Base-by-base conservation (phyloP, 2,797 vertebrate genomes). In the Phalanger gymnotis region DNA sequence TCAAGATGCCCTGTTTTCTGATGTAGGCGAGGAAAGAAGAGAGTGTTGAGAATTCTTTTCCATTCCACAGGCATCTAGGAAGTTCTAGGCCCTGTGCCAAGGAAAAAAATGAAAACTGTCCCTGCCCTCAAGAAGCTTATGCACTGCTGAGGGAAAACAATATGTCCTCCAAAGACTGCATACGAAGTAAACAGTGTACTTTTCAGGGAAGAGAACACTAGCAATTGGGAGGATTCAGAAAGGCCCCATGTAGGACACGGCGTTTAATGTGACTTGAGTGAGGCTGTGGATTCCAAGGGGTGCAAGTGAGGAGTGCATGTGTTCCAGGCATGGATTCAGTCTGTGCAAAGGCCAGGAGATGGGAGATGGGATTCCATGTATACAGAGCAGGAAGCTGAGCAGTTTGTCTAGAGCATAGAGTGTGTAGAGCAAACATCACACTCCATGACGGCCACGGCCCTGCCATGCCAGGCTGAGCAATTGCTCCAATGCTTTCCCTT, bases 401-500 rank as follows among this genome's bases (percentile, higher is more conserved):
- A 34, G 31, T 34, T 61, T 34, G 58, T 4, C 30, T 61, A 31
- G 30, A 61, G 3, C 3, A 4, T 58, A 30, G 61, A n/a, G 34
- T n/a, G 5, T n/a, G 13, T 34, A 47, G 5, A 9, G 1, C 56
- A 28, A 5, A 25, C 61, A 0, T 94, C 10, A 27, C 56, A 47
- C 61, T 14, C 10, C 0, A 27, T 0, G 13, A 58, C 47, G 28
- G 47, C 53, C 30, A 31, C 2, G 0, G 73, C 40, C n/a, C 51
- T 92, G 31, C 61, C 92, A 54, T 22, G 28, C 31, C 66, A 27
- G 90, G 55, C n/a, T 16, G 1, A 34, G 13, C 92, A 92, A 73
- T 56, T 53, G 90, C 12, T 55, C n/a, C 10, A 56, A 53, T 51
- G 19, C 61, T 66, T 92, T 96, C 93, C 13, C 30, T 96, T 98